phyloP scores from a whole-genome alignment of 2,113 vertebrate species.

The Rhinolophus ferrumequinum region DNA sequence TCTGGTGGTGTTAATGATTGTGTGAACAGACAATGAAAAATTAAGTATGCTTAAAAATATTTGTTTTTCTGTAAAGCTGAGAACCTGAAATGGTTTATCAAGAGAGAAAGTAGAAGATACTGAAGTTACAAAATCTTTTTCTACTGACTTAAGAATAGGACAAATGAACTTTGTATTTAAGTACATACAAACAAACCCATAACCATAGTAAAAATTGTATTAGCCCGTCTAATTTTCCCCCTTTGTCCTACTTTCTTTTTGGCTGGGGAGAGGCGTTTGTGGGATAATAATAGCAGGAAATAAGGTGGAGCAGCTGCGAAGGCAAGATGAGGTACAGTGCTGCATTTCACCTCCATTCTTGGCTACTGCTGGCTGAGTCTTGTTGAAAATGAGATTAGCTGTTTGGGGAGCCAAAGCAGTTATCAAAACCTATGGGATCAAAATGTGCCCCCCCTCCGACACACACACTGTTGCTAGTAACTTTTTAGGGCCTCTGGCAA shows the following conservation, averaged over 20 bases:
- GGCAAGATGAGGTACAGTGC: slow-evolving; percentile 31
- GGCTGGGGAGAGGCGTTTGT: slow-evolving; percentile 41
- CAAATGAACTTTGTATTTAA: slow-evolving; percentile 52
- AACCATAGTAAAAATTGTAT: slow-evolving; percentile 51
- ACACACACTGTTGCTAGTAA: neutral
- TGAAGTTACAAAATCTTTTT: slow-evolving; percentile 26
- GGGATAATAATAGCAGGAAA: slow-evolving; percentile 69
- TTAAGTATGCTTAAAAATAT: slow-evolving; percentile 7
- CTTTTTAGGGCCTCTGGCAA: slow-evolving; percentile 13
- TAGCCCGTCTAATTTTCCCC: slow-evolving; percentile 25
- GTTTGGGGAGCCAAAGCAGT: neutral
- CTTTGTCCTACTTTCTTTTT: slow-evolving; percentile 72
- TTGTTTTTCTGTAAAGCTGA: neutral
- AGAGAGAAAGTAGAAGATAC: slow-evolving; percentile 7
- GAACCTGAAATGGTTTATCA: slow-evolving; percentile 48
- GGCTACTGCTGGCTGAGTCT: neutral
- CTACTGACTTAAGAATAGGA: neutral
- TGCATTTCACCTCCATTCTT: slow-evolving; percentile 16
- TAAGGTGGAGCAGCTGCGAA: slow-evolving; percentile 65
- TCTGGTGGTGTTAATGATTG: slow-evolving; percentile 28
- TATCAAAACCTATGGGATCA: slow-evolving; percentile 24
- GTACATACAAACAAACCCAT: slow-evolving; percentile 19
- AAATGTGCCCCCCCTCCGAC: neutral
- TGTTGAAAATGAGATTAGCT: slow-evolving; percentile 43
- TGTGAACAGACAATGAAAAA: slow-evolving; percentile 34